phyloP scores from a whole-genome alignment of 2,888 invertebrate species.

The Selenia dentaria region DNA sequence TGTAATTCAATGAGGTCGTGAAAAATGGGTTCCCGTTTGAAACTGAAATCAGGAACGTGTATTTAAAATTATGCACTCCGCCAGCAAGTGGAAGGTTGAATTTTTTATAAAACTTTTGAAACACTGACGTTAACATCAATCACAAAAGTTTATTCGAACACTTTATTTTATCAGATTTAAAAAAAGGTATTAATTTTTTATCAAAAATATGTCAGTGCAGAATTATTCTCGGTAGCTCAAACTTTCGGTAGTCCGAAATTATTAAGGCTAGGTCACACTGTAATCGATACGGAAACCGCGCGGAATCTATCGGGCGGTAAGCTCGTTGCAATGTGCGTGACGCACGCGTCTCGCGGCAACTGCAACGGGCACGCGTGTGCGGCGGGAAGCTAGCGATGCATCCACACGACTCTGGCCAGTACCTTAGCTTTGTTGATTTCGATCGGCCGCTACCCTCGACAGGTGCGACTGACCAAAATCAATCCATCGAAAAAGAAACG shows the following conservation, averaged over 20 bases:
- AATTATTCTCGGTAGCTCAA: not conserved
- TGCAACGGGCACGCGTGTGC: conserved; percentile 69
- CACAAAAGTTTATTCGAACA: no score
- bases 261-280: conserved; percentile 48
- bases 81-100: conserved; percentile 66
- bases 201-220: not conserved
- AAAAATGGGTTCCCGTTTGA: conserved; percentile 72
- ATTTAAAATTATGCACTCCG: conserved; percentile 61
- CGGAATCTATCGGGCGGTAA: conserved; percentile 48
- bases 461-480: no score
- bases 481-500: no score
- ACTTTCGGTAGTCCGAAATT: conserved; percentile 13
- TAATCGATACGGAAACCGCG: conserved; percentile 34
- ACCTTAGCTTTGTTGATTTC: conserved; percentile 7
- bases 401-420: conserved; percentile 32
- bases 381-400: conserved; percentile 67
- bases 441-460: not conserved
- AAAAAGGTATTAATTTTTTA: not conserved
- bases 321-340: conserved; percentile 61
- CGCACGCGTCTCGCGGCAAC: conserved; percentile 73
- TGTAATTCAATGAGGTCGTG: conserved; percentile 79
- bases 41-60: conserved; percentile 58
- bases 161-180: not conserved
- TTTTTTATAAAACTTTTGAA: conserved; percentile 40
- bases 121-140: conserved; percentile 22